Conservation (phyloP, 2,888 invertebrate species). For the Stenodema calcarata region DNA sequence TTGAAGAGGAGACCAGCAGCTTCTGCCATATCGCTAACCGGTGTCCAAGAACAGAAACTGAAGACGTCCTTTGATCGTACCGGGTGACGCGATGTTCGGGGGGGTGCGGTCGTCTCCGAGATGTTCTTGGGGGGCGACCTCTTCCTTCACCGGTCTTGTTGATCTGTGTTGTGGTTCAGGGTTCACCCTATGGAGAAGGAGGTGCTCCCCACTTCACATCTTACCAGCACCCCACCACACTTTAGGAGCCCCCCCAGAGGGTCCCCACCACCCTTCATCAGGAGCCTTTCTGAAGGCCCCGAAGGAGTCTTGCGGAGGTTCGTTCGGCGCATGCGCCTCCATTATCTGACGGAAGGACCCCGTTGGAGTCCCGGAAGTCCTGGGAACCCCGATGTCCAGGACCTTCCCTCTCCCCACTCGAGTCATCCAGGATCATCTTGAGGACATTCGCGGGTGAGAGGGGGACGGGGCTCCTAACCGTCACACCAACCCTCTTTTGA, state of each 20-base stretch:
- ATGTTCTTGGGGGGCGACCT: neutral
- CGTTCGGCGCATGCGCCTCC: neutral
- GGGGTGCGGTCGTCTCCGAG: neutral
- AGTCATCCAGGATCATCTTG: neutral
- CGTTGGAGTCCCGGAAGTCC: neutral
- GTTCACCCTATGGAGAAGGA: slow-evolving; percentile 1
- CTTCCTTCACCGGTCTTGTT: slow-evolving; percentile 1
- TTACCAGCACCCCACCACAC: neutral
- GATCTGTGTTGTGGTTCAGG: slow-evolving; percentile 17
- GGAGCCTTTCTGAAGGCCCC: neutral
- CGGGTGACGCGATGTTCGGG: neutral
- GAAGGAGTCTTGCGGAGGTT: neutral
- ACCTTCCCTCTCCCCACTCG: neutral
- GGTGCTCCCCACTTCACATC: slow-evolving; percentile 13
- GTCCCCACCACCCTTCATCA: neutral
- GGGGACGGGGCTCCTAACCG: neutral
- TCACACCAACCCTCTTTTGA: neutral
- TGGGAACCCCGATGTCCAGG: neutral
- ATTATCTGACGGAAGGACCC: neutral
- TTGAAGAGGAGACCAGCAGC: slow-evolving; percentile 75
- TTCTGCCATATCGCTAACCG: slow-evolving; percentile 16
- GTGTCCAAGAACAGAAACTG: neutral
- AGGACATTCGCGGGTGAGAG: neutral
- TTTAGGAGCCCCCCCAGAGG: neutral
- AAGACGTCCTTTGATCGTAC: neutral